Evolutionary conservation across 1,140 invertebrate species (phyloP).

Genomic region (Contarinia nasturtii): DNA sequence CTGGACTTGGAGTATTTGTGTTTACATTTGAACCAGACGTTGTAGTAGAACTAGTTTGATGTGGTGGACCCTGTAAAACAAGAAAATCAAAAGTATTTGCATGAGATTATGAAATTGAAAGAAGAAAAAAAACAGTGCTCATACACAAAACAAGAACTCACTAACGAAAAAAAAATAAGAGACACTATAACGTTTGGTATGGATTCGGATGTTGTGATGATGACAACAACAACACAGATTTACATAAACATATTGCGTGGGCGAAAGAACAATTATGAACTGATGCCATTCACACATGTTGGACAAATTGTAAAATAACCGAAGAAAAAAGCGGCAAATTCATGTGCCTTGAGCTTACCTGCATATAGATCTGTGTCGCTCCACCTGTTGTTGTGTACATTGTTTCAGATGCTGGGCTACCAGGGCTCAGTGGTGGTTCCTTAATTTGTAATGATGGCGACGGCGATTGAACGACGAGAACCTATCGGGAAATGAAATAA

Average conservation of each 20-base stretch:
- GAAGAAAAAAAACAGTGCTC: too few species aligned
- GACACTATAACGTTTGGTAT: too few species aligned
- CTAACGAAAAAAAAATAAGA: too few species aligned
- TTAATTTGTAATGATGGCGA: slow-evolving; percentile 11
- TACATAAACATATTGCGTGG: too few species aligned
- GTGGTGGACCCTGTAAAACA: slow-evolving; percentile 7
- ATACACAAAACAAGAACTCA: too few species aligned
- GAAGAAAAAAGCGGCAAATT: too few species aligned
- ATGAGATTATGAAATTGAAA: too few species aligned
- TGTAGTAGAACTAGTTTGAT: slow-evolving; percentile 7
- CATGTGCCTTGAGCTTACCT: slow-evolving; percentile 17
- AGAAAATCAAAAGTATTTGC: neutral
- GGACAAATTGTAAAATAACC: too few species aligned
- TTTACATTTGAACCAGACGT: slow-evolving; percentile 10
- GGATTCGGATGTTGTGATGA: too few species aligned
- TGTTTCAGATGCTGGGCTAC: slow-evolving; percentile 14
- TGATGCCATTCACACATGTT: too few species aligned
- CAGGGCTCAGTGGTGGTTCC: slow-evolving; percentile 15
- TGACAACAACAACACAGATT: too few species aligned
- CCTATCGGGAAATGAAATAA: neutral
- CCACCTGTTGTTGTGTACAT: slow-evolving; percentile 24
- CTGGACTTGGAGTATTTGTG: slow-evolving; percentile 21
- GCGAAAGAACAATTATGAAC: too few species aligned
- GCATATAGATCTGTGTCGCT: slow-evolving; percentile 23
- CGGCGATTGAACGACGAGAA: slow-evolving; percentile 7